phyloP scores from a whole-genome alignment of 2,888 invertebrate genomes.

The Cerastis leucographa region DNA sequence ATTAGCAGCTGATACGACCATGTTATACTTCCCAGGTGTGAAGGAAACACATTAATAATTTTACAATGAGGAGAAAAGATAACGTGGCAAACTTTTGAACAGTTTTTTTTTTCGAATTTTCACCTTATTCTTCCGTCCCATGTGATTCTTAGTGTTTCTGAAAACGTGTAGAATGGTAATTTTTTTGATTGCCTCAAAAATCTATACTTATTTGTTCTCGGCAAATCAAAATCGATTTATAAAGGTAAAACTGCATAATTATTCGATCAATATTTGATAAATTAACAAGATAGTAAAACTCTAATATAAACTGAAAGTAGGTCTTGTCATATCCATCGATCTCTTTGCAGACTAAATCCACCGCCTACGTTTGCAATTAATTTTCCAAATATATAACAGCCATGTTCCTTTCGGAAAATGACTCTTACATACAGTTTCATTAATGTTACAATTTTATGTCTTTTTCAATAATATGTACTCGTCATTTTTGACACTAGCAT shows the following conservation, averaged over 20 bases:
- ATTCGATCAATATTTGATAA: slow-evolving; percentile 18
- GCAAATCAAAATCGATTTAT: not conserved
- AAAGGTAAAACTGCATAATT: slow-evolving; percentile 7
- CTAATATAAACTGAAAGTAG: slow-evolving; percentile 32
- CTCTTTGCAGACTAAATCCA: slow-evolving; percentile 42
- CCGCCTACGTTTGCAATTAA: slow-evolving; percentile 13
- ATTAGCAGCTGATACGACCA: slow-evolving; percentile 15
- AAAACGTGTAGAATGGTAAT: not conserved
- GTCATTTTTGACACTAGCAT: no score
- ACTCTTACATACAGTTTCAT: no score
- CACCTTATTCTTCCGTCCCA: not conserved
- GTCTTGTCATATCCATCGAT: slow-evolving; percentile 42
- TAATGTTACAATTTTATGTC: no score
- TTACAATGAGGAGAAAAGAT: not conserved
- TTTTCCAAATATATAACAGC: not conserved
- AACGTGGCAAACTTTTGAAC: not conserved
- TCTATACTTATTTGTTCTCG: not conserved
- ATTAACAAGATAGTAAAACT: slow-evolving; percentile 2
- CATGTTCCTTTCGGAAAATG: no score
- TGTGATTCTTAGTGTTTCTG: not conserved
- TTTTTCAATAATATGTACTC: no score
- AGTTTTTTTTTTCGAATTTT: not conserved
- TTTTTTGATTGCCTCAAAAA: not conserved
- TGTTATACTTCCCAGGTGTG: slow-evolving; percentile 21
- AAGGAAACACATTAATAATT: not conserved